Percentiles rank a stretch among this genome's conserved stretches.
Evolutionary conservation across 2,888 invertebrate genomes (phyloP).

Genomic region (Panorpa germanica): DNA sequence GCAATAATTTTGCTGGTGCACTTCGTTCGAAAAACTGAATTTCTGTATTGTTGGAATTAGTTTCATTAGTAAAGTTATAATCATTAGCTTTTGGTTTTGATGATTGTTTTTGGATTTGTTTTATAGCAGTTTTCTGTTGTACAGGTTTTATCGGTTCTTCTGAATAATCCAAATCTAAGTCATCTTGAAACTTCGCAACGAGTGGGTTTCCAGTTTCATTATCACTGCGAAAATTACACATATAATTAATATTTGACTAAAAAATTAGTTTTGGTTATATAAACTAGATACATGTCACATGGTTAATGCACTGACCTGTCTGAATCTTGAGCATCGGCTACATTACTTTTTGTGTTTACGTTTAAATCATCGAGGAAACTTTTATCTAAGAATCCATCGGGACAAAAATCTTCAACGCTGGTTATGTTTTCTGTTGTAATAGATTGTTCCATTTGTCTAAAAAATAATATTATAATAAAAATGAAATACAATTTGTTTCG

Average conservation of each 20-base stretch:
- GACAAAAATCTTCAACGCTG: constrained; percentile 52
- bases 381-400: constrained; percentile 55
- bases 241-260: constrained; percentile 9
- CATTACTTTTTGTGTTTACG: constrained; percentile 24
- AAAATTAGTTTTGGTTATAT: too few species aligned
- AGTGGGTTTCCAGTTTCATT: constrained; percentile 55
- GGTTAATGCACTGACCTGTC: too few species aligned
- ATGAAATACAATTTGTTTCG: too few species aligned
- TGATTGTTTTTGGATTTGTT: constrained; percentile 20
- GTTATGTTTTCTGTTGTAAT: constrained; percentile 16
- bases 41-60: constrained; percentile 6
- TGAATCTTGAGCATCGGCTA: background rate
- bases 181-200: constrained; percentile 71
- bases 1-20: too few species aligned
- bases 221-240: constrained; percentile 29
- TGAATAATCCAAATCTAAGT: constrained; percentile 49
- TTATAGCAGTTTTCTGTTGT: constrained; percentile 21
- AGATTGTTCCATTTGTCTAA: too few species aligned
- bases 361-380: constrained; percentile 52
- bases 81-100: constrained; percentile 16
- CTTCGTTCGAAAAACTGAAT: background rate
- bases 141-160: constrained; percentile 18
- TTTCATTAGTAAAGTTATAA: constrained; percentile 9
- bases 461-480: too few species aligned
- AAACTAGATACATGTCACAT: too few species aligned